Base-by-base conservation (phyloP, 2,888 invertebrate species). In the Sphaerophoria taeniata region DNA sequence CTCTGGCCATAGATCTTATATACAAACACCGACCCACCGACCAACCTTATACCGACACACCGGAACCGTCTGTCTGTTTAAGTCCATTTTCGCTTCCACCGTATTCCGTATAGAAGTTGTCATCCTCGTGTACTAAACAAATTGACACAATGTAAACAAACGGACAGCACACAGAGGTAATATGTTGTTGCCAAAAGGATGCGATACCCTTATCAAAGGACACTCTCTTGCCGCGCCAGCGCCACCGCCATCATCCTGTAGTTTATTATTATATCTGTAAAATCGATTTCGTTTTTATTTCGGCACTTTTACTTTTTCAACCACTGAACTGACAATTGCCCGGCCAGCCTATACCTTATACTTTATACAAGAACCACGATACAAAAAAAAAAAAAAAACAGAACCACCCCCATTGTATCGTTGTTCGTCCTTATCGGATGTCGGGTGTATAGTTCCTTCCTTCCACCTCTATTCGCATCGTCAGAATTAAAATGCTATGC, bases 261-360 rank as follows among this genome's bases (percentile, higher is more conserved):
- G 56, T 74, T 63, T 77, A 70, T 85, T 85, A 85, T 85, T 81
- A 85, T 80, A 80, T 67, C 49, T 80, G 85, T 80, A 85, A 80
- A 77, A 85, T 81, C 81, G 85, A 81, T 81, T 85, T 69, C 73
- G 76, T 81, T 85, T 85, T 85, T 85, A 85, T 85, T 85, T 85
- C 76, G 80, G 81, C 85, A 85, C 85, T 85, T 85, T 81, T 77
- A 73, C 76, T 77, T 84, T 73, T 77, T 76, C 85, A 70, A 69
- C 76, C 72, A 65, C 65, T 65, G 65, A 65, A 69, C 73, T 71
- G 81, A 77, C 85, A 85, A 85, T 77, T 81, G 85, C 58, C 73
- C 49, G 43, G 33, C 39, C 67, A 43, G 24, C 36, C 65, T 47
- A 24, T 67, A 11, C 24, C 55, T 63, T 63, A 31, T 61, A 14